These are phyloP conservation scores for Actinia equina DNA, from an alignment of 64 coral and sea anemone genomes.

Conservation along the genomic window DNA sequence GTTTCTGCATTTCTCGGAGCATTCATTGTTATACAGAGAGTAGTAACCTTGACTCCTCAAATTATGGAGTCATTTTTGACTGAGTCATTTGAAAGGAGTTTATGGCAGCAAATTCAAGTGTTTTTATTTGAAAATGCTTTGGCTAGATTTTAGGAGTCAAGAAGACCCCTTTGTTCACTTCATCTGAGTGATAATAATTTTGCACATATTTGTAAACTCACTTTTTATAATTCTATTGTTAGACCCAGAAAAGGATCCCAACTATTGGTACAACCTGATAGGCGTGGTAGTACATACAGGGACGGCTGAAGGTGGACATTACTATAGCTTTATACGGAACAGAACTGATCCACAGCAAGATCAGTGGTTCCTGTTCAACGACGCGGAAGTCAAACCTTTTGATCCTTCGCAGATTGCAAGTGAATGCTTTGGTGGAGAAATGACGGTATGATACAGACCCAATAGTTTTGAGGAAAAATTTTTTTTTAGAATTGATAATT, in stretches of 20 bases:
- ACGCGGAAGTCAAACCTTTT: slow-evolving; percentile 99
- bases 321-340: slow-evolving; percentile 96
- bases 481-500: no score
- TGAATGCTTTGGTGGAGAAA: slow-evolving; percentile 98
- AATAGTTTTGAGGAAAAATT: no score
- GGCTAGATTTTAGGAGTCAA: no score
- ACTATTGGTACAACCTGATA: slow-evolving; percentile 93
- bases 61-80: no score
- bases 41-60: no score
- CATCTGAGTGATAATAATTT: neutral
- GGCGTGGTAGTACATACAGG: slow-evolving; percentile 97
- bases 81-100: no score
- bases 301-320: slow-evolving; percentile 95
- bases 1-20: no score
- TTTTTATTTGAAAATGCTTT: no score
- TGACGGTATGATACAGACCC: slow-evolving; percentile 63
- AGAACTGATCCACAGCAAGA: slow-evolving; percentile 66
- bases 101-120: no score
- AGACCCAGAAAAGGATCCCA: slow-evolving; percentile 80
- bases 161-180: no score
- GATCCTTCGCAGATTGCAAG: slow-evolving; percentile 95
- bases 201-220: neutral
- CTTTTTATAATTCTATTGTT: neutral
- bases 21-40: no score
- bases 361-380: slow-evolving; percentile 98